Evolutionary conservation across 2,113 vertebrate genomes (phyloP).

Genomic region (Amblyornis subalaris): DNA sequence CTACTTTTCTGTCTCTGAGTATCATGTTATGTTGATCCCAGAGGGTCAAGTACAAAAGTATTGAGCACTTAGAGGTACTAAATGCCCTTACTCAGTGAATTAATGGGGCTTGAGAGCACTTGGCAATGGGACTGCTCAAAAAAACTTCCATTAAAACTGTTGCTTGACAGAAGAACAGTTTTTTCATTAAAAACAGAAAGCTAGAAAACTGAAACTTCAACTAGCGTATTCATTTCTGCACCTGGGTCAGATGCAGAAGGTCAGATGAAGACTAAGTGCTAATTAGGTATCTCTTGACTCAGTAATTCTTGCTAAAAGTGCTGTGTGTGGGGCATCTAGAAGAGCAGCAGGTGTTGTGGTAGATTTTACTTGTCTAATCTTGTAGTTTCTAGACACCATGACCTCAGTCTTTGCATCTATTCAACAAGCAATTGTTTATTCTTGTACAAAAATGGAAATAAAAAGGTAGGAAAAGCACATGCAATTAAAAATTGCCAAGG

Average conservation of each 20-base stretch:
- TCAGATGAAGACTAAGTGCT: conserved; percentile 7
- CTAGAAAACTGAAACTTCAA: conserved; percentile 48
- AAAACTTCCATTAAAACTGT: not conserved
- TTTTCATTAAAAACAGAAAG: conserved; percentile 7
- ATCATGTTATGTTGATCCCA: not conserved
- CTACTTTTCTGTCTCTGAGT: conserved; percentile 7
- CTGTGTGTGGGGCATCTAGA: not conserved
- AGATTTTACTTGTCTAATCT: conserved; percentile 39
- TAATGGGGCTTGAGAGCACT: conserved; percentile 6
- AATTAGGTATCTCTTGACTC: conserved; percentile 45
- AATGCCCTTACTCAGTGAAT: not conserved
- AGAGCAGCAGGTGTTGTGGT: conserved; percentile 48
- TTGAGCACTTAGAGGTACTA: conserved; percentile 2
- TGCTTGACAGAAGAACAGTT: not conserved
- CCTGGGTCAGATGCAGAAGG: conserved; percentile 39
- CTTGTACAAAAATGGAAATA: not conserved
- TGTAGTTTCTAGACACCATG: not conserved
- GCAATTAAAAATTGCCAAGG: not conserved
- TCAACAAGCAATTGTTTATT: not conserved
- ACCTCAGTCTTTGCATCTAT: not conserved
- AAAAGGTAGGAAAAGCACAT: not conserved
- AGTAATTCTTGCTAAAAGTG: conserved; percentile 41
- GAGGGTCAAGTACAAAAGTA: not conserved
- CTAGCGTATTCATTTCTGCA: conserved; percentile 31
- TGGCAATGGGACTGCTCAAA: not conserved